Percentiles rank a stretch among this genome's conserved stretches.
phyloP scores from a whole-genome alignment of 2,113 vertebrate genomes.

The Nannobrachium achirus region DNA sequence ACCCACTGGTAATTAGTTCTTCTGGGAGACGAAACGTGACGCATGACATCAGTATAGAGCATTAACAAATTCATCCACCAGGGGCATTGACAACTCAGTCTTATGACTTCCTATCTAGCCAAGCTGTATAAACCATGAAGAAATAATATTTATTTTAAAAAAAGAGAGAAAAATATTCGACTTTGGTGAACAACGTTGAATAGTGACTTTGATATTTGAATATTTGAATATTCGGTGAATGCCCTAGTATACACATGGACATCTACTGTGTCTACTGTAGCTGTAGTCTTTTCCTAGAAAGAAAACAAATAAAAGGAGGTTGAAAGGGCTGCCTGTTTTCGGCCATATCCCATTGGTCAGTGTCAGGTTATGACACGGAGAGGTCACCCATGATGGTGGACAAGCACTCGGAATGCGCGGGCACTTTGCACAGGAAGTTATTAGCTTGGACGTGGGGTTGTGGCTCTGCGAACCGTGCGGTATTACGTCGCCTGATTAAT shows the following conservation, averaged over 20 bases:
- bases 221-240: too few species aligned
- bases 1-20: too few species aligned
- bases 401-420: slow-evolving; percentile 18
- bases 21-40: too few species aligned
- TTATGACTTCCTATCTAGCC: too few species aligned
- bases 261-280: background rate
- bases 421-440: slow-evolving; percentile 46
- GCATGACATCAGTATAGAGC: too few species aligned
- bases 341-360: slow-evolving; percentile 33
- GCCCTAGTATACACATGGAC: slow-evolving; percentile 2
- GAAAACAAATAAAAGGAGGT: background rate
- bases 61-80: too few species aligned
- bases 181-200: too few species aligned
- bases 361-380: slow-evolving; percentile 37
- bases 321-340: slow-evolving; percentile 16
- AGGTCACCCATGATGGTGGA: slow-evolving; percentile 45
- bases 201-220: too few species aligned
- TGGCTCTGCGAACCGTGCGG: slow-evolving; percentile 56
- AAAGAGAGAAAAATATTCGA: too few species aligned
- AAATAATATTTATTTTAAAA: too few species aligned
- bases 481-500: slow-evolving; percentile 69
- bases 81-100: too few species aligned
- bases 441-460: slow-evolving; percentile 61
- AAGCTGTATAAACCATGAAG: too few species aligned
- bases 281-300: slow-evolving; percentile 13